phyloP scores from a whole-genome alignment of 2,888 invertebrate genomes.

The Dryomyza anilis region DNA sequence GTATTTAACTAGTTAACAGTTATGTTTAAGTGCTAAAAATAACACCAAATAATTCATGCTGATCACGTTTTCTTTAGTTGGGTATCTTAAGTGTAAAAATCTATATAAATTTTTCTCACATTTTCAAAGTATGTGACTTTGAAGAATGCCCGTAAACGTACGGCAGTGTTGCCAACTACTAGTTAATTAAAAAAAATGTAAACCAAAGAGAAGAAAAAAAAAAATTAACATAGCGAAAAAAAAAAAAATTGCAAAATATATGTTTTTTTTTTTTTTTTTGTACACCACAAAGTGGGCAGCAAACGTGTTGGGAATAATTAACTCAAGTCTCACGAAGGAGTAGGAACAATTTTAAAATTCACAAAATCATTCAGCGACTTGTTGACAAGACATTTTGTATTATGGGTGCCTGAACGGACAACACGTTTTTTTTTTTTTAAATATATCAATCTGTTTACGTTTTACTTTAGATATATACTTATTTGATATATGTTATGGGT shows the following conservation, averaged over 20 bases:
- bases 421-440: no score
- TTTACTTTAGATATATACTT: no score
- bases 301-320: background rate
- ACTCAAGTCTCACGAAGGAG: no score
- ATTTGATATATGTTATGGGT: no score
- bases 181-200: background rate
- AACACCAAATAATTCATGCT: background rate
- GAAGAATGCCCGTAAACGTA: background rate
- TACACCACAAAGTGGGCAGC: background rate
- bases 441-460: no score
- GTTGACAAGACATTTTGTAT: no score
- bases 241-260: no score
- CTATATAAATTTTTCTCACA: conserved; percentile 14
- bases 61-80: background rate
- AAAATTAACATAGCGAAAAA: background rate
- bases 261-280: background rate
- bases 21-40: conserved; percentile 5
- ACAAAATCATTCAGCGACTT: no score
- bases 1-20: conserved; percentile 17
- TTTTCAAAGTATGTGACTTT: background rate
- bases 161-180: background rate
- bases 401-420: no score
- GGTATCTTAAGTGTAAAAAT: background rate
- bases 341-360: no score
- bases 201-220: background rate